Base-by-base conservation (phyloP, 2,797 vertebrate species). In the Onychomys arenicola region DNA sequence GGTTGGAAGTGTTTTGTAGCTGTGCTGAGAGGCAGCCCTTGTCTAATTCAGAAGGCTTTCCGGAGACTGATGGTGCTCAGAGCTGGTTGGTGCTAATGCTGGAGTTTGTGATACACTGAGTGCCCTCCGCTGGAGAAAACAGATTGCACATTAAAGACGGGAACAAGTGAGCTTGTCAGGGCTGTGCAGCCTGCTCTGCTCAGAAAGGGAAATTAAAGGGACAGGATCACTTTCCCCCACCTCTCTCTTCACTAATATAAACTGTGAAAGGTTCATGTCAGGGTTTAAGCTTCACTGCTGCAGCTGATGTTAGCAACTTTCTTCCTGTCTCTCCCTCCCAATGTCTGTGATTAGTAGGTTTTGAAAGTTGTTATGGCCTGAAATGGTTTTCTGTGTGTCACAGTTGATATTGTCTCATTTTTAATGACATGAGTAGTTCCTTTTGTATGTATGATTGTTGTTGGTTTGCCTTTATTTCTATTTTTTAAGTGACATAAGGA, bases 51-150 rank as follows among this genome's bases (percentile, higher is more conserved):
- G 98, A 98, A 98, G 98, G 97, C 96, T 98, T 98, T 98, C 98
- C 98, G 97, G 98, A 98, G 98, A 98, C 98, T 87, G 98, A 98
- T 98, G 98, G 98, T 98, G 98, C 99, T 98, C 92, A 98, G 98
- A 98, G 98, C 98, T 98, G 90, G 97, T 82, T 89, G 98, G 98
- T 97, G 98, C 98, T 98, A 97, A 97, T 98, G 98, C 94, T 98
- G 97, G 94, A 98, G 98, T 98, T 98, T 98, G 98, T 96, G 99
- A 98, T 98, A 97, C 98, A 97, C 98, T 96, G 98, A 99, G 98
- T 98, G 99, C 99, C 98, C 99, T 99, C 98, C 99, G 98, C 99
- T 99, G 98, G 98, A 98, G 98, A 98, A 98, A 98, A 98, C 98
- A 98, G 98, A 98, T 98, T 98, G 93, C 99, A 98, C 98, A 98